A percentile compares a stretch with the other conserved stretches of the same genome.
Conservation (phyloP, 2,113 vertebrate genomes). For the Alaudala cheleensis region DNA sequence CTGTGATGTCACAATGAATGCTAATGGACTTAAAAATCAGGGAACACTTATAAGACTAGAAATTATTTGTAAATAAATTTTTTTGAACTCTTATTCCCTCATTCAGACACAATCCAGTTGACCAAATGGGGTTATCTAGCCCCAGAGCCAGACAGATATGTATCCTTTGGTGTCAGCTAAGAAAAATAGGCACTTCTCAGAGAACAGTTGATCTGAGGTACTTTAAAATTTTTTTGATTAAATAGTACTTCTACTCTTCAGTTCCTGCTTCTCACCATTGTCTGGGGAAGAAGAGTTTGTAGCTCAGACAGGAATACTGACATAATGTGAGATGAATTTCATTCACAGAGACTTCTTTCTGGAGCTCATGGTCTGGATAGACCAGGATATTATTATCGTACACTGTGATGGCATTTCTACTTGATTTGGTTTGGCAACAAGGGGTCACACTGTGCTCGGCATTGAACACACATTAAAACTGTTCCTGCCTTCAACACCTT, state of each 20-base stretch:
- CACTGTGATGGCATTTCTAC: not conserved
- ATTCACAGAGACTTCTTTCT: not conserved
- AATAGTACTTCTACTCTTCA: not conserved
- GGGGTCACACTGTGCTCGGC: not conserved
- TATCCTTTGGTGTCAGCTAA: not conserved
- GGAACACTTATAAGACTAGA: not conserved
- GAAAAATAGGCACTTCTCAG: not conserved
- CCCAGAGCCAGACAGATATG: not conserved
- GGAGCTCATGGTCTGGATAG: not conserved
- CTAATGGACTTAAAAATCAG: not conserved
- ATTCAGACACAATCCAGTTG: not conserved
- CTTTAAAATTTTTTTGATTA: not conserved
- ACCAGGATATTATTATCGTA: not conserved
- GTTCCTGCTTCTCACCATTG: not conserved
- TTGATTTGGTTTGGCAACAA: not conserved
- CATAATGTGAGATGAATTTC: not conserved
- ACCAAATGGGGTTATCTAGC: not conserved
- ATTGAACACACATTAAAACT: not conserved
- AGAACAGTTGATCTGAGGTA: not conserved
- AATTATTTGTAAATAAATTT: not conserved
- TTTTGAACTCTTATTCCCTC: not conserved
- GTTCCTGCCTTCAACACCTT: not conserved
- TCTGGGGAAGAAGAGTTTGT: not conserved
- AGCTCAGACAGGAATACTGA: not conserved
- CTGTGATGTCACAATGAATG: not conserved